Evolutionary conservation across 2,113 vertebrate species (phyloP).

Genomic region (Tachysurus fulvidraco): DNA sequence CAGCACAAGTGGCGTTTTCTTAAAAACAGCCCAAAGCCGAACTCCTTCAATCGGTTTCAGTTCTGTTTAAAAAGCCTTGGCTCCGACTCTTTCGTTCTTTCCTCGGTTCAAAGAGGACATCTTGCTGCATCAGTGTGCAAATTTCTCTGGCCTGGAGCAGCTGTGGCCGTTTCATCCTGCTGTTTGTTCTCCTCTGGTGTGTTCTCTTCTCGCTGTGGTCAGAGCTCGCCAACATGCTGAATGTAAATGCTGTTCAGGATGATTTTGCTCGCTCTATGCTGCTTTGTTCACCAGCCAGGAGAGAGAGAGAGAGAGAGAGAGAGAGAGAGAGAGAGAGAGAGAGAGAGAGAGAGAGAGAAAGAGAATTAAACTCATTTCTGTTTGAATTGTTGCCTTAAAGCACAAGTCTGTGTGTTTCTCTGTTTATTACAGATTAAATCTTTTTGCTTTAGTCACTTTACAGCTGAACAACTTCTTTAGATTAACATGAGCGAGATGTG

Average conservation of each 20-base stretch:
- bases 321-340: constrained; percentile 30
- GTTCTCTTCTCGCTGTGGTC: constrained; percentile 67
- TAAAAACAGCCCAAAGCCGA: constrained; percentile 48
- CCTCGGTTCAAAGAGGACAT: constrained; percentile 57
- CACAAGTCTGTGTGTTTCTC: neutral
- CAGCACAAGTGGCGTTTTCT: constrained; percentile 27
- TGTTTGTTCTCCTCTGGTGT: constrained; percentile 61
- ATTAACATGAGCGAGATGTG: neutral
- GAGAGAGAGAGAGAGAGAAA: neutral
- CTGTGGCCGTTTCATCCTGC: constrained; percentile 64
- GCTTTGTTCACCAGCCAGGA: constrained; percentile 67
- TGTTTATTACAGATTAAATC: neutral
- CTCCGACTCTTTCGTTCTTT: constrained; percentile 45
- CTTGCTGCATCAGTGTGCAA: constrained; percentile 66
- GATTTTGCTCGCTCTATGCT: constrained; percentile 58
- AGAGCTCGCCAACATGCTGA: constrained; percentile 65
- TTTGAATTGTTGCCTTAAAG: neutral
- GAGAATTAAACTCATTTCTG: neutral
- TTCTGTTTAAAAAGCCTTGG: constrained; percentile 56
- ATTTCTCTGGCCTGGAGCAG: constrained; percentile 71
- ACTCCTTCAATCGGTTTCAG: constrained; percentile 58
- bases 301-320: constrained; percentile 53
- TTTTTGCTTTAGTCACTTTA: neutral
- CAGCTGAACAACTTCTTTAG: neutral
- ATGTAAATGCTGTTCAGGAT: constrained; percentile 64